Conservation (phyloP, 2,888 invertebrate genomes). For the Pantelozetes paolii region DNA sequence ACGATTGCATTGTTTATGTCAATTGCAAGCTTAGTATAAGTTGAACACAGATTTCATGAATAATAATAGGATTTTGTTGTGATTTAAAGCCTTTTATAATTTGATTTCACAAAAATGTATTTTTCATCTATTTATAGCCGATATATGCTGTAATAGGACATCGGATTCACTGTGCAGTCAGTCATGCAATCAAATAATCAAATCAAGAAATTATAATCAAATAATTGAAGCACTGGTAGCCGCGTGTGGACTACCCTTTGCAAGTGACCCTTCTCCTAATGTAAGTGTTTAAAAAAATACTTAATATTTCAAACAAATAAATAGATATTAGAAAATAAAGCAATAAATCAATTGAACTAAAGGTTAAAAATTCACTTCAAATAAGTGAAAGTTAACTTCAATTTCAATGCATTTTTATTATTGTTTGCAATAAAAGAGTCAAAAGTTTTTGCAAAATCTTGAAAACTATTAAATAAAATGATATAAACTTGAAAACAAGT, state of each 20-base stretch:
- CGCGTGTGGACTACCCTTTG: conserved; percentile 17
- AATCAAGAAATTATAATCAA: not conserved
- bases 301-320: not conserved
- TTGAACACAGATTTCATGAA: not conserved
- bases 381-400: not conserved
- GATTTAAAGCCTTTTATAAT: not conserved
- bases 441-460: not conserved
- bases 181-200: conserved; percentile 16
- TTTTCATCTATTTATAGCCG: not conserved
- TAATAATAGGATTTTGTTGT: not conserved
- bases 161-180: conserved; percentile 9
- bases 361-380: not conserved
- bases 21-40: no score
- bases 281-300: not conserved
- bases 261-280: not conserved
- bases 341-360: not conserved
- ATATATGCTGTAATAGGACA: conserved; percentile 11
- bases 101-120: not conserved
- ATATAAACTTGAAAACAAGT: not conserved
- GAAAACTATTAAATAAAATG: not conserved
- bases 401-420: not conserved
- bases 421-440: not conserved
- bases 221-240: conserved; percentile 9
- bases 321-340: not conserved
- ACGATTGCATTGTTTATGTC: no score